Percentiles rank a stretch among this genome's conserved stretches.
These are phyloP conservation scores for Callithrix jacchus DNA, from an alignment of 2,113 vertebrate species.

Conservation along the genomic window DNA sequence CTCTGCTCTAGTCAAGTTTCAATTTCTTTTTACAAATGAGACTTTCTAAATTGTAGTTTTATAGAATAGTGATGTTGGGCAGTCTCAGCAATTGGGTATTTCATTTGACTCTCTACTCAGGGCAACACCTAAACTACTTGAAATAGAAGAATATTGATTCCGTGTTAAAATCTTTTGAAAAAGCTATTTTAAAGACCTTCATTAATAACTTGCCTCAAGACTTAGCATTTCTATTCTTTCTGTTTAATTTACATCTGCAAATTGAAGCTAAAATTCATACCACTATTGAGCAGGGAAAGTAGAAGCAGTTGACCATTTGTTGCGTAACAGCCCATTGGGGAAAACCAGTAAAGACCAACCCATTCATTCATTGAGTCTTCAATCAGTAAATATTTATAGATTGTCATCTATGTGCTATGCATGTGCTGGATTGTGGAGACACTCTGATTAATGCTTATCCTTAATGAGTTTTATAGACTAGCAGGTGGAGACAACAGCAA, in stretches of 20 bases:
- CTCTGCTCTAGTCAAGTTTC: neutral
- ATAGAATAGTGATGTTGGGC: neutral
- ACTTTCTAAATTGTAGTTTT: neutral
- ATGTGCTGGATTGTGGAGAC: neutral
- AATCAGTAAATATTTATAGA: neutral
- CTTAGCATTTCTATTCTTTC: neutral
- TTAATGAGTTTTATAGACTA: neutral
- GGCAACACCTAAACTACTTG: neutral
- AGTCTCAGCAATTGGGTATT: neutral
- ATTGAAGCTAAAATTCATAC: neutral
- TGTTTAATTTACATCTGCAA: neutral
- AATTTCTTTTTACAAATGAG: conserved; percentile 53
- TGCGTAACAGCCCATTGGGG: neutral
- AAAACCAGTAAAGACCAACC: neutral
- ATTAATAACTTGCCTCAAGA: neutral
- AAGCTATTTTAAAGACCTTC: neutral
- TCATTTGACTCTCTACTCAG: neutral
- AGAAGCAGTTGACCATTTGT: neutral
- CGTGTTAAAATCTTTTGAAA: neutral
- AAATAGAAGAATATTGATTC: neutral
- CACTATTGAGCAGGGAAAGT: neutral
- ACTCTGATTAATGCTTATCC: neutral
- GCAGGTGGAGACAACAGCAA: neutral
- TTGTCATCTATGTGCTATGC: neutral
- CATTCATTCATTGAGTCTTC: neutral